Conservation (phyloP, 2,888 invertebrate genomes). For the Agrilus cyanescens region DNA sequence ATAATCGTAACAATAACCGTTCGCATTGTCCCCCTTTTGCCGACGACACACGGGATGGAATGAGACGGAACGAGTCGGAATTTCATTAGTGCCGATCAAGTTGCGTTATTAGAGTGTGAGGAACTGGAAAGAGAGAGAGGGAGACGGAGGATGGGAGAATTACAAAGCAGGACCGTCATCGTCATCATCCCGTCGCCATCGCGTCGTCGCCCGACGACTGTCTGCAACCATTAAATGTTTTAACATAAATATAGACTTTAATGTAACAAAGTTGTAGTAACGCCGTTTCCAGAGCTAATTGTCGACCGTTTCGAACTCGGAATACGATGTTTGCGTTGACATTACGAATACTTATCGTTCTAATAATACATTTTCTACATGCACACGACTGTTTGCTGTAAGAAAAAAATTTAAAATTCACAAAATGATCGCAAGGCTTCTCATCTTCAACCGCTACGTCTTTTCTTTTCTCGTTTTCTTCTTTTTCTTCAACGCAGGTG, state of each 20-base stretch:
- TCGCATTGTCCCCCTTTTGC: conserved; percentile 15
- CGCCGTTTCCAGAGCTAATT: too few species aligned
- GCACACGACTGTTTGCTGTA: too few species aligned
- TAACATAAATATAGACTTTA: too few species aligned
- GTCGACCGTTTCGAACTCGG: too few species aligned
- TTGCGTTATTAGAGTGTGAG: not conserved
- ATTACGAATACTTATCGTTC: conserved; percentile 27
- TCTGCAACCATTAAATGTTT: not conserved
- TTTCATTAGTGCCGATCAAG: conserved; percentile 26
- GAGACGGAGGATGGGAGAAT: conserved; percentile 1
- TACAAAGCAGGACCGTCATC: conserved; percentile 3
- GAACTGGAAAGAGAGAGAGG: not conserved
- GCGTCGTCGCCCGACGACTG: conserved; percentile 2
- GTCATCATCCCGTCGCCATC: too few species aligned
- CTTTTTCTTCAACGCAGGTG: too few species aligned
- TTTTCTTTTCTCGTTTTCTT: too few species aligned
- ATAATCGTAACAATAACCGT: conserved; percentile 35
- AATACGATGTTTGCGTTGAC: conserved; percentile 25
- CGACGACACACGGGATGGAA: conserved; percentile 16
- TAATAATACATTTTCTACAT: conserved; percentile 14
- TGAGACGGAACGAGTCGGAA: conserved; percentile 30
- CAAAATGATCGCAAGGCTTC: too few species aligned
- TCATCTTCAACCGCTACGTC: too few species aligned
- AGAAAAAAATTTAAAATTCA: too few species aligned
- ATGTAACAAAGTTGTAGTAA: too few species aligned